Conservation (phyloP, 2,888 invertebrate species). For the Pherbina coryleti region DNA sequence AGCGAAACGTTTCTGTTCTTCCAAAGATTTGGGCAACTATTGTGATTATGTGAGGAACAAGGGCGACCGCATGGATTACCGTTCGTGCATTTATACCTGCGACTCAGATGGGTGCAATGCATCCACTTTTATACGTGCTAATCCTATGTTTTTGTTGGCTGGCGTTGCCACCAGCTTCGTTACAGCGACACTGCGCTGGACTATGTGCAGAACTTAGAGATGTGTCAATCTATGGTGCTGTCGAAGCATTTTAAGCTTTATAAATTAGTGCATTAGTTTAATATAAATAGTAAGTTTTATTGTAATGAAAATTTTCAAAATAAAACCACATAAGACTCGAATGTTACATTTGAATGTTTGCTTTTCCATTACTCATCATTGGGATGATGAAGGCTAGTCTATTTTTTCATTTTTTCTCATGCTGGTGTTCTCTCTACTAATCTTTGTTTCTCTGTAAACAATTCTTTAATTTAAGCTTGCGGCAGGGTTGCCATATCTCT, state of each 20-base stretch:
- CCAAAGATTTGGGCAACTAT: conserved; percentile 87
- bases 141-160: background rate
- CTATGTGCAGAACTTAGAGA: background rate
- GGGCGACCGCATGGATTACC: conserved; percentile 86
- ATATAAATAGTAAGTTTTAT: no score
- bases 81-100: conserved; percentile 91
- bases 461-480: no score
- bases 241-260: background rate
- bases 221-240: background rate
- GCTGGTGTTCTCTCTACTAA: no score
- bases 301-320: no score
- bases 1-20: conserved; percentile 88
- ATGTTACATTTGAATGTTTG: no score
- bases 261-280: background rate
- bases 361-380: no score
- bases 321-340: no score
- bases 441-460: no score
- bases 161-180: background rate
- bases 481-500: no score
- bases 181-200: background rate
- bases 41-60: conserved; percentile 89
- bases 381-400: no score
- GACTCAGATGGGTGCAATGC: conserved; percentile 85
- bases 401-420: no score
- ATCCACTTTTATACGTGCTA: conserved; percentile 56